Evolutionary conservation across 2,113 vertebrate species (phyloP), one percentile per base, ranked within the genome.

Genomic region (Corydoras sp.): DNA sequence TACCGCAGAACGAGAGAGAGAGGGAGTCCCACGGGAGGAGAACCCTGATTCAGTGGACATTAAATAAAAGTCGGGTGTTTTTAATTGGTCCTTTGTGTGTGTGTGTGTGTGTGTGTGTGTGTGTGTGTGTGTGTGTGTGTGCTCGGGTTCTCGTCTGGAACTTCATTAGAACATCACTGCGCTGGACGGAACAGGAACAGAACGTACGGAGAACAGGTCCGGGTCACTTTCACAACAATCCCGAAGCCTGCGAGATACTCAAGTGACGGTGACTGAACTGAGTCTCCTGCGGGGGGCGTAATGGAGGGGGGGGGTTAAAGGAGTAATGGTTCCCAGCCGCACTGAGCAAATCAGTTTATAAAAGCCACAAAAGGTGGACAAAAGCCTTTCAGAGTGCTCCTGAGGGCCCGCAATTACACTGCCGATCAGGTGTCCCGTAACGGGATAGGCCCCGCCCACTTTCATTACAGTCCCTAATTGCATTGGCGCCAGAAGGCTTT

Each of bases 311-410:
- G 51, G 58, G n/a, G 18, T 53, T 4, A 9, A n/a, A 60, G 56
- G 60, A 35, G 53, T 73, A 73, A 73, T 67, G 15, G 31, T 61
- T 61, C n/a, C 29, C 58, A 62, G 14, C 54, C 54, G n/a, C 58
- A 18, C 10, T 55, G 12, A 74, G 58, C 58, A 67, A 67, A 73
- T 55, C 49, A 61, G 64, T 73, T 73, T 56, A 68, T 31, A 58
- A 10, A 68, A 56, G 65, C 65, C 35, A 62, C 18, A 35, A 67
- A 24, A 54, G 32, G 35, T 49, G 10, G 63, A 73, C 71, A 73
- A 73, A 67, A 48, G 64, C 58, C 12, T 18, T 5, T 68, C 65
- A 3, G 65, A 58, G 54, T 58, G 65, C 30, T 68, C 53, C 56
- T 35, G 56, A 31, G 53, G 65, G 53, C 54, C 1, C 6, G 30